Evolutionary conservation across 2,113 vertebrate genomes (phyloP).

Genomic region (Gymnocephalus cernua): DNA sequence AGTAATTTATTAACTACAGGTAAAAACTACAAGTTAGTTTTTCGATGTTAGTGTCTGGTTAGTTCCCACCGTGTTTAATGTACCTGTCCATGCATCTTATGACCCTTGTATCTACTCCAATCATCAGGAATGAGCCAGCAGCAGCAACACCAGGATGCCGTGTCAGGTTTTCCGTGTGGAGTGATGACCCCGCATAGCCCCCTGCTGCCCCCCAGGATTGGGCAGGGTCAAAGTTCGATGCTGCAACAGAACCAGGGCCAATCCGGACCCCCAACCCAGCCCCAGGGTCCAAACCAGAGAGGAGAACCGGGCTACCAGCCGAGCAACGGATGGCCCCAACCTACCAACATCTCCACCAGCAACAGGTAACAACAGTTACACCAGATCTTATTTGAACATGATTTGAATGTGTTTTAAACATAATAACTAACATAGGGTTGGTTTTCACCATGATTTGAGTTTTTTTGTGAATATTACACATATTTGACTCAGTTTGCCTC

Average conservation of each 20-base stretch:
- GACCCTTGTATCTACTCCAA: background rate
- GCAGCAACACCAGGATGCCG: constrained; percentile 84
- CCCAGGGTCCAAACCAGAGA: constrained; percentile 57
- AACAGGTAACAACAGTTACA: constrained; percentile 85
- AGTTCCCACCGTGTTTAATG: too few relatives aligned
- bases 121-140: constrained; percentile 92
- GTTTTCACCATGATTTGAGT: too few relatives aligned
- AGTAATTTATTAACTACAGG: background rate
- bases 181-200: constrained; percentile 93
- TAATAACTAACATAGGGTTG: too few relatives aligned
- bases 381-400: background rate
- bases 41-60: background rate
- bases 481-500: background rate
- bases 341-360: constrained; percentile 75
- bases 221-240: constrained; percentile 92
- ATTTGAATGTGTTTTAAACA: background rate
- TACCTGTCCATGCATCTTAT: background rate
- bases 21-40: background rate
- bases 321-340: constrained; percentile 89
- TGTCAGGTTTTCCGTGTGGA: constrained; percentile 89
- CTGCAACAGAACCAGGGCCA: constrained; percentile 87
- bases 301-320: constrained; percentile 88
- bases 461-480: background rate
- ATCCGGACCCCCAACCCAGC: constrained; percentile 80
- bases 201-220: constrained; percentile 94